A percentile compares a stretch with the other conserved stretches of the same genome.
Evolutionary conservation across 2,888 invertebrate genomes (phyloP).

Genomic region (Gandaritis pyraliata): DNA sequence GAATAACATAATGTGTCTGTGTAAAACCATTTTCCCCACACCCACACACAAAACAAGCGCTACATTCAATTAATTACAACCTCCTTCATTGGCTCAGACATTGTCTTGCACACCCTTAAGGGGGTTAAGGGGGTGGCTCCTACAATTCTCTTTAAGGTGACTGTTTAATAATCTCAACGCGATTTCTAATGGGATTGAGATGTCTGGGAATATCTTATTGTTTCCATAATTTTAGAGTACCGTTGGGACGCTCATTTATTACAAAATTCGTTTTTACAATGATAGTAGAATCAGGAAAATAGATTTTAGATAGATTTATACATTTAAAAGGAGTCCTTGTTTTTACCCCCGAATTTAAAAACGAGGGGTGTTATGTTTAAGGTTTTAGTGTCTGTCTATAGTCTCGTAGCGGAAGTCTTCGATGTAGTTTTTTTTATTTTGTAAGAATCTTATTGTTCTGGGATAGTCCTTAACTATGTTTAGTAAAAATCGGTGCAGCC

Average conservation of each 20-base stretch:
- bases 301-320: background rate
- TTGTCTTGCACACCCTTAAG: slow-evolving; percentile 14
- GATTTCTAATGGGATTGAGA: slow-evolving; percentile 72
- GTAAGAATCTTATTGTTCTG: too few species aligned
- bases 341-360: too few species aligned
- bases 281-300: background rate
- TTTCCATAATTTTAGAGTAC: slow-evolving; percentile 21
- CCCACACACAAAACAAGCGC: slow-evolving; percentile 16
- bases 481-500: too few species aligned
- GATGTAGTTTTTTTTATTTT: too few species aligned
- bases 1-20: background rate
- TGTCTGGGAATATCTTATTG: slow-evolving; percentile 30
- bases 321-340: too few species aligned
- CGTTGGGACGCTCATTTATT: slow-evolving; percentile 15
- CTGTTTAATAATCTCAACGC: slow-evolving; percentile 77
- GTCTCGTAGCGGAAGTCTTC: too few species aligned
- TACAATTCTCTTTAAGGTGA: slow-evolving; percentile 70
- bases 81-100: slow-evolving; percentile 23
- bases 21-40: slow-evolving; percentile 5
- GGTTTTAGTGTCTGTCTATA: too few species aligned
- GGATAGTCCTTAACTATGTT: too few species aligned
- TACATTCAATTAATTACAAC: slow-evolving; percentile 28
- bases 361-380: too few species aligned
- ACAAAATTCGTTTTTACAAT: background rate
- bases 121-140: slow-evolving; percentile 20